Conservation (phyloP, 1,140 invertebrate genomes). For the Drosophila baimaii region DNA sequence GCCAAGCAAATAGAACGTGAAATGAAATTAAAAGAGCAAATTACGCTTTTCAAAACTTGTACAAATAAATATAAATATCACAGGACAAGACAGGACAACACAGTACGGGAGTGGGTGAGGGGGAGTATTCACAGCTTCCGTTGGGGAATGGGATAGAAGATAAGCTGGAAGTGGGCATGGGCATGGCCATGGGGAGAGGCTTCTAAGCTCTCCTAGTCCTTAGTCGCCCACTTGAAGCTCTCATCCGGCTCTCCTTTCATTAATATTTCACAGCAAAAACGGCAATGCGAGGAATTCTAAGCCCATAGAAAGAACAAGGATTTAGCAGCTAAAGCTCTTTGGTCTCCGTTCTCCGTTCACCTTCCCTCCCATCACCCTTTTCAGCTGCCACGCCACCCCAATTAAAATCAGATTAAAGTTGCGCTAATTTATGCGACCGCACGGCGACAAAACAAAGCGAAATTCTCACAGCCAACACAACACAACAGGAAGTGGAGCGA, state of each 20-base stretch:
- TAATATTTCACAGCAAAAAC: conserved; percentile 71
- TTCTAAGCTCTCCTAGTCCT: conserved; percentile 43
- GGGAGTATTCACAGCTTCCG: conserved; percentile 14
- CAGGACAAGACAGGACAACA: conserved; percentile 23
- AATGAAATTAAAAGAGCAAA: conserved; percentile 80
- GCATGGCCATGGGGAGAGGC: background rate
- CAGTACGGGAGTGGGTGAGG: background rate
- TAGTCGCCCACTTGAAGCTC: conserved; percentile 33
- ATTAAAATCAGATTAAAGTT: conserved; percentile 83
- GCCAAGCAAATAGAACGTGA: conserved; percentile 63
- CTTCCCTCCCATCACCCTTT: background rate
- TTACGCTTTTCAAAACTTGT: conserved; percentile 56
- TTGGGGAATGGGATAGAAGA: conserved; percentile 16
- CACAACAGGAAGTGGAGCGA: conserved; percentile 23
- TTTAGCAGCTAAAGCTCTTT: conserved; percentile 48
- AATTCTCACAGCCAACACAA: conserved; percentile 41
- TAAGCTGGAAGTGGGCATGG: conserved; percentile 19
- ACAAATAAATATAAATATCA: conserved; percentile 72
- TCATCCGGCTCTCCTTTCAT: conserved; percentile 59
- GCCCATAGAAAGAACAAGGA: conserved; percentile 59
- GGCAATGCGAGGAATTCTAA: conserved; percentile 53
- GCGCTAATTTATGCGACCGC: conserved; percentile 81
- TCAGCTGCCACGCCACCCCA: conserved; percentile 49
- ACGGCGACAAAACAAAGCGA: conserved; percentile 77
- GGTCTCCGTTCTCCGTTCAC: conserved; percentile 1